Evolutionary conservation across 2,888 invertebrate species (phyloP), one percentile per base, ranked within the genome.

Genomic region (Cephus pulcher): DNA sequence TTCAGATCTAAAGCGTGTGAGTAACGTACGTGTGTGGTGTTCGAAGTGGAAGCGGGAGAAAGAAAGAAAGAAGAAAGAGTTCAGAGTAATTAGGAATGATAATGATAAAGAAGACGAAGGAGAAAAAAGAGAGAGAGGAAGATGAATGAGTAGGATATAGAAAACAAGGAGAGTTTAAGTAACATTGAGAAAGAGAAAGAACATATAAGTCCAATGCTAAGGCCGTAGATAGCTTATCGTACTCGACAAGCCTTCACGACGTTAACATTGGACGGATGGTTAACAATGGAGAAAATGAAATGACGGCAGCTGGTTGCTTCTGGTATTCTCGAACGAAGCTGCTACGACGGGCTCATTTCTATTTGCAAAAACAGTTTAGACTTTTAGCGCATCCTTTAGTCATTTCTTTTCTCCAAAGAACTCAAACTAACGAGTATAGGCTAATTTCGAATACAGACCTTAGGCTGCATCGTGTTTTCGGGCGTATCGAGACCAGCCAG

Each of bases 401-500:
- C 71, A 71, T 71, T 71, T 71, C 71, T 71, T 71, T 71, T 71
- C 71, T 71, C 71, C 71, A 34, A 33, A 71, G 71, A 71, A 71
- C 71, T 23, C 56, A 56, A 56, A 56, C 23, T 56, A 9, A 23
- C 9, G 2, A 71, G 1, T 71, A 71, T 34, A 12, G 15, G 15
- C 70, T 30, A 75, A 73, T 81, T 78, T 70, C 75, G 76, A 75
- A 85, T 89, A 91, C 91, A 87, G 88, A 91, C 91, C 91, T 91
- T 91, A 83, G 91, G 91, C 86, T 90, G 90, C 85, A 89, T 89
- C 75, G 90, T 85, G 75, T 91, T 96, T 94, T 96, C 96, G 86
- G 94, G 94, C 86, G 94, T 93, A 79, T 93, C 92, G 78, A 93
- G 92, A 82, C 94, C 94, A 69, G 96, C 95, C 90, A 96, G 93